Base-by-base conservation (phyloP, 1,140 invertebrate species). In the Anthonomus grandis region DNA sequence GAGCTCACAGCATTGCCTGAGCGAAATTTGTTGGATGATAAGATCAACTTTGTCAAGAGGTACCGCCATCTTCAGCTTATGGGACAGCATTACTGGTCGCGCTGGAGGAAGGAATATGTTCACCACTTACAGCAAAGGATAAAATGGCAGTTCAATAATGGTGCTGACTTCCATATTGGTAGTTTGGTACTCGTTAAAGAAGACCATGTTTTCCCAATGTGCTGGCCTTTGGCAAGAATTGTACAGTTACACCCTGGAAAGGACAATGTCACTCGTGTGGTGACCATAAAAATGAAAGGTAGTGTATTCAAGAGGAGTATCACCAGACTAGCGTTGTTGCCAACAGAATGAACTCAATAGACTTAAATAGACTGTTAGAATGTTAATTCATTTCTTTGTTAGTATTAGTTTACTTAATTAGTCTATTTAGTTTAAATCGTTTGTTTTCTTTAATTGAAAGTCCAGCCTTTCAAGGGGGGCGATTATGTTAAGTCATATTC, bases 111-210 rank as follows among this genome's bases (percentile, higher is more conserved):
- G 12, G 65, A 70, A 27, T 69, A 64, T 39, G 13, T 71, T n/a
- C 13, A 36, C 19, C 5, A 61, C n/a, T 27, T 67, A 21, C 65
- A 66, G 34, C 49, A 60, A 15, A 42, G 49, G 24, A 41, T 19
- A 5, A 66, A 65, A 46, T 63, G 65, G 54, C 9, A 52, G 22
- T 44, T 21, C 19, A 12, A 9, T 5, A 6, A 25, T 12, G 34
- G 39, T 21, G 12, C 21, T 15, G 13, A 10, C 12, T 39, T 73
- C 1, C 24, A 63, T 22, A 31, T 59, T 15, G 72, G 68, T 17
- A 56, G 59, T 9, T n/a, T 76, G 10, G 74, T 76, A 1, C 6
- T 75, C 0, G 25, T 75, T 4, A 55, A 62, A 22, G 54, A 63
- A 38, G 65, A 60, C 17, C 55, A 60, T 22, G 12, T 51, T 9